Conservation (phyloP, 2,797 vertebrate genomes). For the Lagodon rhomboides region DNA sequence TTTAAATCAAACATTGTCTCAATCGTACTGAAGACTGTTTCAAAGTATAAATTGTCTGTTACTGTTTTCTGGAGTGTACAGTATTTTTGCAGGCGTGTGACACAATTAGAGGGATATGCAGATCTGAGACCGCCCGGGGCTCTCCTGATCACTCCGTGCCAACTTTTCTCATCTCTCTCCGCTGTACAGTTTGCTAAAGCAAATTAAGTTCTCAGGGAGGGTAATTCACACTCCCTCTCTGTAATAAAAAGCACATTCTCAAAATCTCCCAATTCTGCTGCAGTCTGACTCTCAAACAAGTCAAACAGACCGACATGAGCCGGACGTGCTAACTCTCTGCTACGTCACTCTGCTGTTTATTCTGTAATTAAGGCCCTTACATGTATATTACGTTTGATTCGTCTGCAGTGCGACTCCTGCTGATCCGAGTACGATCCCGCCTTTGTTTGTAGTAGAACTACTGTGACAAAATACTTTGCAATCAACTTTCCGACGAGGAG, state of each 20-base stretch:
- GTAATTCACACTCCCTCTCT: slow-evolving; percentile 44
- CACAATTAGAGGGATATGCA: slow-evolving; percentile 59
- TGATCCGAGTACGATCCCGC: slow-evolving; percentile 41
- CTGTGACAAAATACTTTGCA: slow-evolving; percentile 51
- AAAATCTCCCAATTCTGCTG: slow-evolving; percentile 30
- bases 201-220: slow-evolving; percentile 68
- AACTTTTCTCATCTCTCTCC: slow-evolving; percentile 58
- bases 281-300: slow-evolving; percentile 40
- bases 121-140: slow-evolving; percentile 52
- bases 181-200: slow-evolving; percentile 58
- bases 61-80: slow-evolving; percentile 15
- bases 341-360: slow-evolving; percentile 57
- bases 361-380: slow-evolving; percentile 56
- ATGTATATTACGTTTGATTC: slow-evolving; percentile 47
- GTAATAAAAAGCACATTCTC: slow-evolving; percentile 56
- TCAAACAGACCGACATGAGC: slow-evolving; percentile 52
- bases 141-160: slow-evolving; percentile 56
- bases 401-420: slow-evolving; percentile 54
- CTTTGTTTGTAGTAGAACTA: slow-evolving; percentile 21
- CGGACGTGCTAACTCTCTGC: slow-evolving; percentile 37
- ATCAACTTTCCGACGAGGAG: slow-evolving; percentile 5
- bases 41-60: slow-evolving; percentile 23
- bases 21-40: slow-evolving; percentile 20
- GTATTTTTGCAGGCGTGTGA: slow-evolving; percentile 38
- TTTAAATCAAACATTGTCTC: slow-evolving; percentile 25